phyloP scores from a whole-genome alignment of 2,113 vertebrate species.

The Nycticryphes semicollaris region DNA sequence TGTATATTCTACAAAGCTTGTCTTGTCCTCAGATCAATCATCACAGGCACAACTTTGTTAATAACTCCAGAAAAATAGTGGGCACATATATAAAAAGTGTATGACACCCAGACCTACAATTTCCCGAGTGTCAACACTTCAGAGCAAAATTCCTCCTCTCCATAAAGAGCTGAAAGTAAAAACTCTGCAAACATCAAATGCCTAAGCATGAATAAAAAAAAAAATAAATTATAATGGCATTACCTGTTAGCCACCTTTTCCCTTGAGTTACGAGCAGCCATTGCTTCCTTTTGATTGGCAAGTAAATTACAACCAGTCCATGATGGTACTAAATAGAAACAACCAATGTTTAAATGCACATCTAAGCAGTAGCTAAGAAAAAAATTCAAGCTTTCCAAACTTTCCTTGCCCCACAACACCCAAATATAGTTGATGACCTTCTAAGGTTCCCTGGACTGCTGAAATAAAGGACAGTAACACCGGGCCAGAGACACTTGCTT shows the following conservation, averaged over 20 bases:
- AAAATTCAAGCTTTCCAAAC: background rate
- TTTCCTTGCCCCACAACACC: background rate
- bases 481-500: background rate
- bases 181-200: background rate
- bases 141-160: background rate
- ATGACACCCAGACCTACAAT: background rate
- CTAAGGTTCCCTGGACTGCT: background rate
- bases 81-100: background rate
- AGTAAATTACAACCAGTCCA: constrained; percentile 72
- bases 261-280: constrained; percentile 62
- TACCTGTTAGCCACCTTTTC: constrained; percentile 88
- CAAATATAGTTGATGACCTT: background rate
- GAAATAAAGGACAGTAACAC: background rate
- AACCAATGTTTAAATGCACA: background rate
- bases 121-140: background rate
- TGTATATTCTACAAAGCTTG: background rate
- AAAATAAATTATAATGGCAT: background rate
- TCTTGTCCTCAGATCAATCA: rapidly evolving
- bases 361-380: background rate
- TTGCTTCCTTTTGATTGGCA: constrained; percentile 58
- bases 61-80: background rate
- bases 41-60: background rate
- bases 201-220: background rate
- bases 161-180: background rate
- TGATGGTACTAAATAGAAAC: constrained; percentile 78